These are phyloP conservation scores for Leptatherina wallacei DNA, from an alignment of 2,797 vertebrate species.

Conservation along the genomic window DNA sequence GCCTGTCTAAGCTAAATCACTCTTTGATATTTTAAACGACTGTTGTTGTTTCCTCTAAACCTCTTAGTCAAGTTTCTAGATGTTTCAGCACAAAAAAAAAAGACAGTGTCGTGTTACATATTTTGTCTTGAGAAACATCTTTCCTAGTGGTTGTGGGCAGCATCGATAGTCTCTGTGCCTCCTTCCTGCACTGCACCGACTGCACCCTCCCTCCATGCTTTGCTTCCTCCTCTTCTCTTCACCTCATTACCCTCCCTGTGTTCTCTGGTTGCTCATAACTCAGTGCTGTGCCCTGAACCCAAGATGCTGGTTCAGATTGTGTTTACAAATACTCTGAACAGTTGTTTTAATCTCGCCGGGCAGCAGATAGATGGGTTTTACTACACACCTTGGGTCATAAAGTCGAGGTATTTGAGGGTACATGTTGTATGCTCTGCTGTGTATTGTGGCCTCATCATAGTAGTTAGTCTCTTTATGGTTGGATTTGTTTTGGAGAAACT, in stretches of 20 bases:
- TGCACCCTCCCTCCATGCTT: conserved; percentile 36
- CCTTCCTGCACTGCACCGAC: conserved; percentile 53
- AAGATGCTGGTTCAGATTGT: conserved; percentile 33
- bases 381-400: conserved; percentile 29
- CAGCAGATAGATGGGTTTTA: conserved; percentile 48
- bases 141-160: conserved; percentile 11
- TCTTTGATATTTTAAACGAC: conserved; percentile 78
- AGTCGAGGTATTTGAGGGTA: conserved; percentile 19
- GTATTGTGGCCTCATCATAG: conserved; percentile 19
- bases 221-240: conserved; percentile 55
- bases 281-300: conserved; percentile 43
- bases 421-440: conserved; percentile 13
- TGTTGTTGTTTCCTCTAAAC: conserved; percentile 67
- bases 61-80: conserved; percentile 74
- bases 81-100: conserved; percentile 41
- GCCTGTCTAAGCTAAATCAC: conserved; percentile 77
- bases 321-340: conserved; percentile 46
- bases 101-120: conserved; percentile 24
- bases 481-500: neutral
- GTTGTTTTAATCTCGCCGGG: conserved; percentile 25
- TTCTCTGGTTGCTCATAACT: conserved; percentile 49
- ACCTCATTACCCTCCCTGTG: conserved; percentile 58
- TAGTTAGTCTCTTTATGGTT: neutral
- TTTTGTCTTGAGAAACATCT: conserved; percentile 42
- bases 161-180: neutral